Evolutionary conservation across 2,888 invertebrate genomes (phyloP), one percentile per base, ranked within the genome.

Genomic region (Malacosoma neustria): DNA sequence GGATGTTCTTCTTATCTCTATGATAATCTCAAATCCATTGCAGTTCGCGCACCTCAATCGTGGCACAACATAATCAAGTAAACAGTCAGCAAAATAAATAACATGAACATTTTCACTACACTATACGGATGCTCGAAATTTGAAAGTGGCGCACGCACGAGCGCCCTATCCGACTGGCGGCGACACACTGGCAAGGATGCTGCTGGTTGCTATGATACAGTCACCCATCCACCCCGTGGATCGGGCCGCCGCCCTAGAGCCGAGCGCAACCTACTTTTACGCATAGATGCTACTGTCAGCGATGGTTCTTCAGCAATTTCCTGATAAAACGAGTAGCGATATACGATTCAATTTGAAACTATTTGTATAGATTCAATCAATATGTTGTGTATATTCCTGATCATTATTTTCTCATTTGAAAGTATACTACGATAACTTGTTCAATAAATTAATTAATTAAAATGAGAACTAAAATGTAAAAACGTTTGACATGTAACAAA

Each of bases 151-250:
- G 37, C 46, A 41, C 57, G 60, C 62, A 63, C 81, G 76, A 55
- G 72, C 60, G 69, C 39, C 51, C 63, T 48, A 52, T 43, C 49
- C 70, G 69, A 54, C 55, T 47, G 57, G 48, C 65, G 55, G 61
- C 61, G 67, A 67, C 61, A 67, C 60, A 84, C 84, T 84, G 82
- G 49, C 66, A 76, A 77, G 84, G 84, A 85, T 81, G 82, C 84
- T 82, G 82, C 46, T 45, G 49, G 84, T 85, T 85, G 84, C 84
- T 81, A 81, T 61, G 84, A 72, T 81, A 85, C 82, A 54, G n/a
- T 56, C 68, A 58, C 71, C 72, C 72, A 56, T 54, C 71, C 71
- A 67, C 72, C 77, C 74, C 69, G 63, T 50, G 46, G 68, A 62
- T 63, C 53, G 53, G 54, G 66, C 64, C 64, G 67, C 80, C 80